Percentiles rank a stretch among this genome's conserved stretches.
Conservation (phyloP, 2,113 vertebrate species). For the Phylloscopus trochilus region DNA sequence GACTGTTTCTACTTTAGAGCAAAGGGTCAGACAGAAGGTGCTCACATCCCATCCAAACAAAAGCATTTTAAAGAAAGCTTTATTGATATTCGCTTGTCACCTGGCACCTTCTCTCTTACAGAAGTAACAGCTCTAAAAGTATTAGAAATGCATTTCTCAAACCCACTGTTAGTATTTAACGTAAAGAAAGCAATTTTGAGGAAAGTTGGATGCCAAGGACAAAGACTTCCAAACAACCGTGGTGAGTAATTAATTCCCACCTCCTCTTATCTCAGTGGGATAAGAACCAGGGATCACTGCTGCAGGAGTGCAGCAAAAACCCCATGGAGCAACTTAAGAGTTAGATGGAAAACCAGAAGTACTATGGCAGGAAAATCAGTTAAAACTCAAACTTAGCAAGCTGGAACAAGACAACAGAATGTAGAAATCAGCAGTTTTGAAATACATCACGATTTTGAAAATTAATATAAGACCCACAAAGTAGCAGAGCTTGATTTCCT, state of each 20-base stretch:
- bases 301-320: background rate
- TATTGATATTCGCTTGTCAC: background rate
- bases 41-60: background rate
- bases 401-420: background rate
- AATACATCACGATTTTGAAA: accelerated
- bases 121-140: background rate
- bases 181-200: background rate
- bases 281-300: background rate
- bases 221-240: background rate
- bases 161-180: background rate
- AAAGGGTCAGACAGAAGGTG: background rate
- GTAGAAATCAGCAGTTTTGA: background rate
- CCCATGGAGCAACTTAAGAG: background rate
- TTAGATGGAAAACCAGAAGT: background rate
- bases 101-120: background rate
- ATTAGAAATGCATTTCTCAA: background rate
- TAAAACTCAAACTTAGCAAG: background rate
- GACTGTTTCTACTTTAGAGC: background rate
- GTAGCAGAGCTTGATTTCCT: background rate
- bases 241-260: background rate
- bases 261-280: background rate
- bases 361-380: background rate
- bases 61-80: background rate
- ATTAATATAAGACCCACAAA: background rate
- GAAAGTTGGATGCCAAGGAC: background rate